phyloP scores from a whole-genome alignment of 2,113 vertebrate genomes.

The Atlantisia rogersi region DNA sequence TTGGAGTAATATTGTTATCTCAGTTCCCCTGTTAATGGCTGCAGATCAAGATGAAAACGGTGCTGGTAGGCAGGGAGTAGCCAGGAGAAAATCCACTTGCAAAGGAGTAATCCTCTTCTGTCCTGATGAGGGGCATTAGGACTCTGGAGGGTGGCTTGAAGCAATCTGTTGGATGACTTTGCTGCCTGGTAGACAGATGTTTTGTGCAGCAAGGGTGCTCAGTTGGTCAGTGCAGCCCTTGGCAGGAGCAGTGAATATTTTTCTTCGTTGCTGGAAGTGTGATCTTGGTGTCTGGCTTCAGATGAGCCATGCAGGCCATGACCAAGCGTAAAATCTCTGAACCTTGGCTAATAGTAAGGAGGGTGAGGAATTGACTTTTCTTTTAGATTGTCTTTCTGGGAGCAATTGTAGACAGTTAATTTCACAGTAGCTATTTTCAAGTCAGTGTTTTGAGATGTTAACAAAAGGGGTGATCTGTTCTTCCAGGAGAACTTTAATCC shows the following conservation, averaged over 20 bases:
- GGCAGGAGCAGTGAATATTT: rapidly evolving
- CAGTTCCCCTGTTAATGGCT: neutral
- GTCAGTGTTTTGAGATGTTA: neutral
- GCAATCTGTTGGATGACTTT: neutral
- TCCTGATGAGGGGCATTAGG: neutral
- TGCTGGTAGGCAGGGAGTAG: neutral
- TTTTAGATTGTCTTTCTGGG: neutral
- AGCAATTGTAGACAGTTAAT: neutral
- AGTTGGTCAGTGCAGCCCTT: neutral
- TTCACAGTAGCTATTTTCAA: neutral
- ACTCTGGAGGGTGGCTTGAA: neutral
- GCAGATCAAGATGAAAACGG: neutral
- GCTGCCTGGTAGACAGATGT: neutral
- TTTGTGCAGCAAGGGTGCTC: neutral
- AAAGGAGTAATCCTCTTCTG: neutral
- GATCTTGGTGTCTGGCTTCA: neutral
- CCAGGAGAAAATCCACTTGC: neutral
- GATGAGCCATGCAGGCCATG: neutral
- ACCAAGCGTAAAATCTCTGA: neutral
- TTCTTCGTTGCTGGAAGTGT: neutral
- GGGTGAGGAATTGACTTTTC: neutral
- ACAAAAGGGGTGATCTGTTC: rapidly evolving
- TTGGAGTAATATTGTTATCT: neutral
- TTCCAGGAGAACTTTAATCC: neutral
- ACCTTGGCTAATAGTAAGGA: neutral